Percentiles rank a stretch among this genome's conserved stretches.
phyloP scores from a whole-genome alignment of 2,888 invertebrate genomes.

The Diarsia brunnea region DNA sequence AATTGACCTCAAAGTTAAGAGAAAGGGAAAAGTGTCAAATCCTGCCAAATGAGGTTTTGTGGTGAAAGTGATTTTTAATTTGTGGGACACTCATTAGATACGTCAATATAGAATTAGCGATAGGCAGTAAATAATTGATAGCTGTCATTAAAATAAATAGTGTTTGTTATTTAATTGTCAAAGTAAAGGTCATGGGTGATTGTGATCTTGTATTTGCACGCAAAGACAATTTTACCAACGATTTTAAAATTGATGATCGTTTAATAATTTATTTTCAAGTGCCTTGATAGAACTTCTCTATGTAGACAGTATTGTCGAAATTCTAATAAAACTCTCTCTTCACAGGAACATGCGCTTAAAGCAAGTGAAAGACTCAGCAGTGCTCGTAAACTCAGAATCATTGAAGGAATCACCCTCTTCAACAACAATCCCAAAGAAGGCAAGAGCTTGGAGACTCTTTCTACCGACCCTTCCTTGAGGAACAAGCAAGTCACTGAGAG shows the following conservation, averaged over 20 bases:
- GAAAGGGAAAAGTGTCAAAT: conserved; percentile 49
- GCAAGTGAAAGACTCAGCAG: conserved; percentile 81
- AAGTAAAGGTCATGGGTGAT: conserved; percentile 53
- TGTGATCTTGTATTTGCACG: conserved; percentile 37
- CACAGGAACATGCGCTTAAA: conserved; percentile 85
- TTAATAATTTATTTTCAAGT: not conserved
- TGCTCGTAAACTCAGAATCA: conserved; percentile 80
- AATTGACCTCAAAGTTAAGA: conserved; percentile 30
- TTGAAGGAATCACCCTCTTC: conserved; percentile 82
- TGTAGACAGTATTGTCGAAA: not conserved
- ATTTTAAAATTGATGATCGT: conserved; percentile 19
- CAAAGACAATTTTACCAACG: conserved; percentile 31
- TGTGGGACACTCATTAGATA: conserved; percentile 52
- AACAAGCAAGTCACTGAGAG: conserved; percentile 81
- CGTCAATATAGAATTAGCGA: conserved; percentile 53
- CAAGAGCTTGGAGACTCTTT: conserved; percentile 80
- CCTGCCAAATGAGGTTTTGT: conserved; percentile 33
- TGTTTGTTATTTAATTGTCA: conserved; percentile 53
- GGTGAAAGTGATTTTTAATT: conserved; percentile 63
- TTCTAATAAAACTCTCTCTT: conserved; percentile 31
- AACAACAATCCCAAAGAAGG: conserved; percentile 82
- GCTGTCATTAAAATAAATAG: conserved; percentile 42
- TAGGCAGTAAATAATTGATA: conserved; percentile 39
- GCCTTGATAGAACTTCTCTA: not conserved
- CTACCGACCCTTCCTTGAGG: conserved; percentile 79